phyloP scores from a whole-genome alignment of 2,888 invertebrate species.

The Nemapogon koenigi region DNA sequence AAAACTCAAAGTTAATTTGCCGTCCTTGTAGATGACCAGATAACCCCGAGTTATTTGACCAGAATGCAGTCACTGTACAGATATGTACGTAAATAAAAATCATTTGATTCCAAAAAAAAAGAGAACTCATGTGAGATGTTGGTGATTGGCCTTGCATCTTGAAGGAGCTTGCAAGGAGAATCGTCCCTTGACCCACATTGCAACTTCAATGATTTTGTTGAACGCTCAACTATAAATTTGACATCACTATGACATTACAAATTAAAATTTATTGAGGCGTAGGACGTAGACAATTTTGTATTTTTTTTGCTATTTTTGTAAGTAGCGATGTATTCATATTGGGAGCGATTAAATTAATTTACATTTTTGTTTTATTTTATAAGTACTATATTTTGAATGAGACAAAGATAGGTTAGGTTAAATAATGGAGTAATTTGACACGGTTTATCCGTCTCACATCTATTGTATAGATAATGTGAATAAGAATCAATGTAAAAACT shows the following conservation, averaged over 20 bases:
- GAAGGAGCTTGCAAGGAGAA: constrained; percentile 61
- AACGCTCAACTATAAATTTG: constrained; percentile 5
- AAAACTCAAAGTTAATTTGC: no score
- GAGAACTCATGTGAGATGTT: constrained; percentile 27
- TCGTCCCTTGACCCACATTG: constrained; percentile 55
- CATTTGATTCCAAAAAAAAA: constrained; percentile 56
- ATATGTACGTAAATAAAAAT: constrained; percentile 57
- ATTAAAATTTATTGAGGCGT: constrained; percentile 7
- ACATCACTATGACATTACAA: constrained; percentile 7
- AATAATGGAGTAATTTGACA: no score
- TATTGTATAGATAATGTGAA: no score
- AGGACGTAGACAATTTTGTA: no score
- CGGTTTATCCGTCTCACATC: no score
- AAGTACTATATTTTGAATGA: no score
- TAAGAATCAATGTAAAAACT: no score
- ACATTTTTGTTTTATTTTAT: no score
- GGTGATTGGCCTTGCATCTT: constrained; percentile 53
- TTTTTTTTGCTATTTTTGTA: no score
- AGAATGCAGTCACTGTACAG: constrained; percentile 20
- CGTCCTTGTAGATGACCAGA: constrained; percentile 35
- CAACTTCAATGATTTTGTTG: constrained; percentile 18
- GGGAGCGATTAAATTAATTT: no score
- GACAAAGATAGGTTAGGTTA: no score
- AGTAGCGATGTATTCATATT: no score
- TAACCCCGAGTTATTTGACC: constrained; percentile 28